Conservation (phyloP, 2,113 vertebrate genomes). For the Colinus virginianus region DNA sequence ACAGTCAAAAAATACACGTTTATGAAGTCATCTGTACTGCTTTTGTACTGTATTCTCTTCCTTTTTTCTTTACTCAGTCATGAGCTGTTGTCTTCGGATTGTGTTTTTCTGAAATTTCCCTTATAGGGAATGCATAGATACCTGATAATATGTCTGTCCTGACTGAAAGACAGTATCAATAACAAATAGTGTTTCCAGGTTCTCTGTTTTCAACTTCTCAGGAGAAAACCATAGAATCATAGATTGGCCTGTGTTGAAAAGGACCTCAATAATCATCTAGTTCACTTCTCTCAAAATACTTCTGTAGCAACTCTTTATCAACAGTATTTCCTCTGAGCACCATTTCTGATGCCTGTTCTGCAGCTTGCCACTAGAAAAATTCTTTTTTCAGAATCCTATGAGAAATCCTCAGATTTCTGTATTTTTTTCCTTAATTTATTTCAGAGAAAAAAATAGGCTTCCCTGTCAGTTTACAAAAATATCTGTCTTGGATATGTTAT, state of each 20-base stretch:
- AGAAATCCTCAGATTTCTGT: background rate
- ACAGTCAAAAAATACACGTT: background rate
- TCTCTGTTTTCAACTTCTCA: background rate
- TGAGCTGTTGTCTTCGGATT: background rate
- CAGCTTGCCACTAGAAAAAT: background rate
- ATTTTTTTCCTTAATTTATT: background rate
- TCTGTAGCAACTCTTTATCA: fast-evolving
- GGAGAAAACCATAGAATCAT: background rate
- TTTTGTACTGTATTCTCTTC: background rate
- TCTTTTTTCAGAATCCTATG: background rate
- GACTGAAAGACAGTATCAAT: background rate
- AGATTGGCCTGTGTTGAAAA: too few species aligned
- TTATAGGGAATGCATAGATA: background rate
- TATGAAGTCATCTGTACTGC: background rate
- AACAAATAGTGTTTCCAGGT: background rate
- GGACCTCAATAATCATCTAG: too few species aligned
- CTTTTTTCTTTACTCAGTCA: background rate
- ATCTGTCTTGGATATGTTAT: background rate
- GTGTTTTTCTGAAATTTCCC: background rate
- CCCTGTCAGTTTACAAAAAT: background rate
- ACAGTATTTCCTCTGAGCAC: background rate
- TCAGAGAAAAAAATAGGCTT: background rate
- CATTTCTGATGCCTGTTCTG: background rate
- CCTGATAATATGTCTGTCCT: background rate
- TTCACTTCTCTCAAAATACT: background rate